Base-by-base conservation (phyloP, 2,113 vertebrate species). In the Blennius ocellaris region DNA sequence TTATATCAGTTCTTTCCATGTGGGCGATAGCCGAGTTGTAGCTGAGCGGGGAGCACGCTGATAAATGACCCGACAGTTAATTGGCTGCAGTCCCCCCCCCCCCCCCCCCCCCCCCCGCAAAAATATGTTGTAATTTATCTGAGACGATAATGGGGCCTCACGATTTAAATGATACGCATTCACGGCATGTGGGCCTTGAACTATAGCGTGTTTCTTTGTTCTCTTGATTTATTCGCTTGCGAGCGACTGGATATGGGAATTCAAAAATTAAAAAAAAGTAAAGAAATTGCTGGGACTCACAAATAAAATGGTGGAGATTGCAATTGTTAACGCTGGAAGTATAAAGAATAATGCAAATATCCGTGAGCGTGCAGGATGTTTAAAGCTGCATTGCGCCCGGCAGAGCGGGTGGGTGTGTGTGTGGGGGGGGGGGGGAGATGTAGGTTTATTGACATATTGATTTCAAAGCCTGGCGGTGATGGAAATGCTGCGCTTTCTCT, bases 401-500 rank as follows among this genome's bases (percentile, higher is more conserved):
- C 60, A 54, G 58, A 1, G 59, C 64, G 30, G 67, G 64, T 30
- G 21, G 21, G n/a, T n/a, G n/a, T n/a, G n/a, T n/a, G n/a, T n/a
- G n/a, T n/a, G n/a, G n/a, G n/a, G n/a, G n/a, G n/a, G n/a, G n/a
- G n/a, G n/a, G n/a, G n/a, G n/a, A n/a, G n/a, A 78, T 76, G 82
- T 73, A 50, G 63, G 68, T 47, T 81, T 86, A 88, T 89, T 49
- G 84, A 86, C 74, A 17, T 88, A 91, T 90, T 82, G 90, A 91
- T 90, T 83, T 63, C 74, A 69, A 78, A 80, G 69, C 79, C 82
- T 79, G 6, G 61, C 11, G 5, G 68, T 78, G 76, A 87, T 86
- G 83, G 78, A 84, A 89, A 84, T 21, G 78, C 68, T 71, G 41
- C 36, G 75, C 83, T 76, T 81, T 85, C 63, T 76, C 76, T 81